Percentiles rank a stretch among this genome's conserved stretches.
These are phyloP conservation scores for Turnix velox DNA, from an alignment of 2,113 vertebrate genomes.

Conservation along the genomic window DNA sequence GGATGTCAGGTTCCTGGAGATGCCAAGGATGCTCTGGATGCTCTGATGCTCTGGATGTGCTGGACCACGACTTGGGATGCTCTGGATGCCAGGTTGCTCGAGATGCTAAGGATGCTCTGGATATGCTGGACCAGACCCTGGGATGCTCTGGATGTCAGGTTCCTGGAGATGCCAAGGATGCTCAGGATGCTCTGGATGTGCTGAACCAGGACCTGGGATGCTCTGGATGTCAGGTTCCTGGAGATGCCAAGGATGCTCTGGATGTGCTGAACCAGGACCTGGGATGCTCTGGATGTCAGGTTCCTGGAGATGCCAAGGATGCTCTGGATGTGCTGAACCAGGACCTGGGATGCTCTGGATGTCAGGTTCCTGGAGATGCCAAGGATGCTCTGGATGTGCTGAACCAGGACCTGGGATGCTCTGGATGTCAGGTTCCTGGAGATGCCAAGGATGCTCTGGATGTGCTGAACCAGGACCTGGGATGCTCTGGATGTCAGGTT, in stretches of 20 bases:
- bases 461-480: too few relatives aligned
- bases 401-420: background rate
- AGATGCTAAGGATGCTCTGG: background rate
- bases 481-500: background rate
- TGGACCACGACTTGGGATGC: too few relatives aligned
- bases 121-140: background rate
- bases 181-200: background rate
- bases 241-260: background rate
- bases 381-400: background rate
- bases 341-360: too few relatives aligned
- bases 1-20: background rate
- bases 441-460: background rate
- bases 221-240: background rate
- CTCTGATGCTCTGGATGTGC: background rate
- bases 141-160: background rate
- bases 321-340: too few relatives aligned
- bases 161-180: too few relatives aligned
- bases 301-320: background rate
- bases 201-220: too few relatives aligned
- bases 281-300: background rate
- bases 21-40: background rate
- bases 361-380: background rate
- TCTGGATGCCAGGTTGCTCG: background rate
- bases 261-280: too few relatives aligned
- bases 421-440: background rate